Conservation (phyloP, 2,797 vertebrate genomes). For the Peromyscus attwateri region DNA sequence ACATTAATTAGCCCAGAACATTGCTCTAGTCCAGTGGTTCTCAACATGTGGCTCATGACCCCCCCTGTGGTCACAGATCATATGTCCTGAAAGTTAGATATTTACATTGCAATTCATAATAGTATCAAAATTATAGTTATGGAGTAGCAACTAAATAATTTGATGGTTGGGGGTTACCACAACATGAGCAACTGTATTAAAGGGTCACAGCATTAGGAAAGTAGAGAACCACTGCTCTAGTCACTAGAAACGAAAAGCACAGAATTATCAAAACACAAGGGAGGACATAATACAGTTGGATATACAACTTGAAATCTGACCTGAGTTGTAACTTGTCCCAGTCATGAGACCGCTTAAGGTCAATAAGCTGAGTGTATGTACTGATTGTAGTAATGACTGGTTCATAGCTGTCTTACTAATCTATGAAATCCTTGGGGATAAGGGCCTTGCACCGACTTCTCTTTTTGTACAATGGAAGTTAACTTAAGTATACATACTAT, state of each 20-base stretch:
- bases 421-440: not conserved
- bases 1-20: not conserved
- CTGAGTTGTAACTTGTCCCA: not conserved
- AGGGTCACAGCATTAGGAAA: not conserved
- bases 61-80: no score
- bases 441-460: not conserved
- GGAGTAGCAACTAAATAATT: not conserved
- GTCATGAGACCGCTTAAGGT: not conserved
- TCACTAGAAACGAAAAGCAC: not conserved
- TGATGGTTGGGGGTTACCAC: no score
- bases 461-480: not conserved
- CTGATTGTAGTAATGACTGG: not conserved
- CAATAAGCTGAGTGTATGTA: not conserved
- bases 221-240: not conserved
- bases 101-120: not conserved
- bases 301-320: conserved; percentile 20
- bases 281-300: not conserved
- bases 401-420: not conserved
- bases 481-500: not conserved
- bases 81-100: not conserved
- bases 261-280: not conserved
- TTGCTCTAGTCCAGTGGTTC: not conserved
- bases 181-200: not conserved
- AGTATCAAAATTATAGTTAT: not conserved
- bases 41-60: not conserved